A percentile compares a stretch with the other conserved stretches of the same genome.
Conservation (phyloP, 2,888 invertebrate species). For the Auanema sp. region DNA sequence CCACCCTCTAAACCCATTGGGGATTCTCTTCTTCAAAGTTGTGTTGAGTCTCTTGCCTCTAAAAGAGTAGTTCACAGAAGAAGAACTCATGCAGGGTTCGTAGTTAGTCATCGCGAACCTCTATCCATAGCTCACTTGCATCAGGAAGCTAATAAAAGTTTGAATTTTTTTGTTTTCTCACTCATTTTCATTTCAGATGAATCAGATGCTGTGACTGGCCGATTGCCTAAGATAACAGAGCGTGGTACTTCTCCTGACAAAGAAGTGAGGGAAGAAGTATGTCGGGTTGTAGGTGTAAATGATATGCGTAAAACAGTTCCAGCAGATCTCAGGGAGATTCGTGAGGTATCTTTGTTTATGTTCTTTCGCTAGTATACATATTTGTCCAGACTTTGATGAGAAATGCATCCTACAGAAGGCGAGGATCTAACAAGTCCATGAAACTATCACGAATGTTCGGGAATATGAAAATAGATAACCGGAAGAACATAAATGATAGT, state of each 20-base stretch:
- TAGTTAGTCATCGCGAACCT: conserved; percentile 14
- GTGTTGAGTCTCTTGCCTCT: no score
- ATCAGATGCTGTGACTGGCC: conserved; percentile 11
- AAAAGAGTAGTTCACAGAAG: not conserved
- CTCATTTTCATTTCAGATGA: no score
- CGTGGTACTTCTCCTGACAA: no score
- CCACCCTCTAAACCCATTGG: conserved; percentile 4
- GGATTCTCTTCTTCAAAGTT: not conserved
- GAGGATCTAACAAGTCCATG: no score
- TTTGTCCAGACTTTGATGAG: no score
- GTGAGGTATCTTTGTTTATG: conserved; percentile 6
- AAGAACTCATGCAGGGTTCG: conserved; percentile 14
- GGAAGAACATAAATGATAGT: no score
- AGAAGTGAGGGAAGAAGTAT: not conserved
- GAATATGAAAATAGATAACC: no score
- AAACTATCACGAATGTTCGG: no score
- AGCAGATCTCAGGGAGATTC: conserved; percentile 21
- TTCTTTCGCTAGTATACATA: not conserved
- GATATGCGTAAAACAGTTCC: conserved; percentile 24
- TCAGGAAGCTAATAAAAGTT: conserved; percentile 17
- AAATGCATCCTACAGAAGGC: no score
- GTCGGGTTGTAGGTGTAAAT: conserved; percentile 14
- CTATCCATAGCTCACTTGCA: conserved; percentile 13
- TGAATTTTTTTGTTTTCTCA: no score
- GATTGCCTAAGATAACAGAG: no score